phyloP scores from a whole-genome alignment of 1,140 invertebrate species.

The Mylabris phalerata region DNA sequence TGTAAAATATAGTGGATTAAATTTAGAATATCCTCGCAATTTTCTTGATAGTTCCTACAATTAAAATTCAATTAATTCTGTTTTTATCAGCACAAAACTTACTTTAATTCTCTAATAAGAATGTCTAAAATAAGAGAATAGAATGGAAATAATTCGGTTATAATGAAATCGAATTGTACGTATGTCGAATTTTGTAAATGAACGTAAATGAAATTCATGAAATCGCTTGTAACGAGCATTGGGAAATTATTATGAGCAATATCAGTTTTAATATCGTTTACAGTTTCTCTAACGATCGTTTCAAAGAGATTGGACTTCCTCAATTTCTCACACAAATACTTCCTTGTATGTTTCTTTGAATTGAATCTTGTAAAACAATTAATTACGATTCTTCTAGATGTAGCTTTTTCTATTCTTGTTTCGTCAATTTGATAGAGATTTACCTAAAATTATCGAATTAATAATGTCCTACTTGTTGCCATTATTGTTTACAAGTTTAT shows the following conservation, averaged over 20 bases:
- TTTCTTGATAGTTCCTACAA: neutral
- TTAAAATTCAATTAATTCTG: neutral
- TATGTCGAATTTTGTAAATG: neutral
- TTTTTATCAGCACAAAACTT: too few relatives aligned
- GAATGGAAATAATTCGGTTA: neutral
- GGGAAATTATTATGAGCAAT: neutral
- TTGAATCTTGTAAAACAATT: neutral
- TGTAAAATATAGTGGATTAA: neutral
- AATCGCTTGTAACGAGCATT: neutral
- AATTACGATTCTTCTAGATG: neutral
- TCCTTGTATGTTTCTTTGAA: neutral
- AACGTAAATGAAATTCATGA: neutral
- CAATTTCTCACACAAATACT: slow-evolving; percentile 5
- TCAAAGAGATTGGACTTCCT: neutral
- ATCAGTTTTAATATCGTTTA: neutral
- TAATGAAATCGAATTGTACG: neutral
- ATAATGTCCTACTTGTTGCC: neutral
- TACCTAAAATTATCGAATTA: neutral
- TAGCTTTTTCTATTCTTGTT: neutral
- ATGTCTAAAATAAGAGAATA: too few relatives aligned
- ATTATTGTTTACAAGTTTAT: slow-evolving; percentile 1
- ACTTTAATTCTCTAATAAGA: too few relatives aligned
- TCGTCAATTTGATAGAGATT: neutral
- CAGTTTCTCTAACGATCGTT: neutral
- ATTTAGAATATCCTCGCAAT: neutral